Base-by-base conservation (phyloP, 2,113 vertebrate species). In the Campylorhamphus procurvoides region DNA sequence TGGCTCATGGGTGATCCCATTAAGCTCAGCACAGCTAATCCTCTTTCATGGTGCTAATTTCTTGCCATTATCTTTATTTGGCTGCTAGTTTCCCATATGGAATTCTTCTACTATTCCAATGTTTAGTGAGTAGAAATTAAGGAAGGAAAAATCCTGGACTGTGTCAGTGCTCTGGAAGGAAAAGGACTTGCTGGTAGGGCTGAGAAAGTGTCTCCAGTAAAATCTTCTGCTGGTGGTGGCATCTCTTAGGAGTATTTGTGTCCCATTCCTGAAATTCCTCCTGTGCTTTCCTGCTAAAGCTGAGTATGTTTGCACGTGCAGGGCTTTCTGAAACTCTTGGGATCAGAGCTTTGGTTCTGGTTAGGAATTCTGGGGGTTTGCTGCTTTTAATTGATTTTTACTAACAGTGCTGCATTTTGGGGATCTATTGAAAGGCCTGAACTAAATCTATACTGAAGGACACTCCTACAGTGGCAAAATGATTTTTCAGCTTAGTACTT, bases 41-140 rank as follows among this genome's bases (percentile, higher is more conserved):
- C 89, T 88, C 87, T 94, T 94, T 40, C 59, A 7, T 20, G 82
- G 35, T 20, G 25, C 81, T 96, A 76, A 55, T 74, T 94, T 87
- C 89, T 88, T 79, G 84, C 88, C 88, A 68, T 94, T 82, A 50
- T 69, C 95, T 96, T 56, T 33, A n/a, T 87, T 76, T 93, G 93
- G 89, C 89, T 87, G 62, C 73, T 67, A 28, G 47, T 90, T 93
- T 84, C 88, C 93, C 88, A 59, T n/a, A 5, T n/a, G 85, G 88
- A 78, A 68, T 92, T 87, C 84, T 47, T 23, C 68, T 52, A 1
- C 53, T 52, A 2, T 22, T 28, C 40, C 40, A 16, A 1, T 11
- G 28, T 52, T 84, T 20, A 42, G 22, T 3, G 25, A 87, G 55
- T 3, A 35, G 64, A 40, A 46, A 24, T 3, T 17, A 35, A 76